Base-by-base conservation (phyloP, 2,888 invertebrate genomes). In the Melanargia galathea region DNA sequence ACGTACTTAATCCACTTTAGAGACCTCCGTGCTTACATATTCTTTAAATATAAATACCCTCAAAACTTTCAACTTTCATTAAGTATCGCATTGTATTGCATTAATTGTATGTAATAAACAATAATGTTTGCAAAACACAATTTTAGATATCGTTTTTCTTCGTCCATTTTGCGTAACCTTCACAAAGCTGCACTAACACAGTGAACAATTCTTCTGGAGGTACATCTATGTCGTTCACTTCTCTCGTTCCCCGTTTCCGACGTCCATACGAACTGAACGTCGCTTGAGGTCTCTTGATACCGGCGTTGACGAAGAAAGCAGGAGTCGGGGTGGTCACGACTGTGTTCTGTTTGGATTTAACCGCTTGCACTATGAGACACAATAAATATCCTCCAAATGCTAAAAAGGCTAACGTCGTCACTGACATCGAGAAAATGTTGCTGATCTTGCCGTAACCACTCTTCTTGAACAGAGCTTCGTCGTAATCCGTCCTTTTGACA, bases 341-440 rank as follows among this genome's bases (percentile, higher is more conserved):
- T 67, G 79, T 80, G 24, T 76, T 86, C 69, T 92, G 92, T 78
- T 95, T 95, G 20, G 93, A 92, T 75, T 94, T 94, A 59, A 96
- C 93, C 0, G 95, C 95, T 74, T 95, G 94, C 26, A 96, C 94
- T 58, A 96, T 94, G 52, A 97, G 86, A 73, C 96, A 96, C 1
- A 97, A 79, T 20, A 97, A 84, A 77, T 97, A 97, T 1, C 96
- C 97, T 0, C 96, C 97, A 74, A 97, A 97, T 0, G 97, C 97
- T 7, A 97, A 83, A 83, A 97, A 97, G 0, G 97, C 95, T 59
- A 97, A 83, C 0, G 96, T 94, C 0, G 96, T 96, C 10, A 97
- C 92, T 0, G 96, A 95, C 70, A 95, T 91, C 67, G 96, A 95
- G 75, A 97, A 96, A 57, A 96, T 93, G 51, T 94, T 94, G 70